These are phyloP conservation scores for Valencia hispanica DNA, from an alignment of 2,797 vertebrate genomes.

Conservation along the genomic window DNA sequence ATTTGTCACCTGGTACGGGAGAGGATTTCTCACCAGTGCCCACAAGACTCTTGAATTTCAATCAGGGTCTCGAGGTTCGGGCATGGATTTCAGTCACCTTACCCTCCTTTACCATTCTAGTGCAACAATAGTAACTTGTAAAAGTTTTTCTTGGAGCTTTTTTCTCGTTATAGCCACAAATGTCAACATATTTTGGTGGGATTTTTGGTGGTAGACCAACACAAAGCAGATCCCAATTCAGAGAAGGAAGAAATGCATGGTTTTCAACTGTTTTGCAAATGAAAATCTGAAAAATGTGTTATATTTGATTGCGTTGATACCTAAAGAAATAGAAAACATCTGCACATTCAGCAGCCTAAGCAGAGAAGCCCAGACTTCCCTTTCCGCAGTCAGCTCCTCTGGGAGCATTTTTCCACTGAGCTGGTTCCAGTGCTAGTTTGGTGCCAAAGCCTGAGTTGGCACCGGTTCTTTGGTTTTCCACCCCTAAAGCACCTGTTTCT, in stretches of 20 bases:
- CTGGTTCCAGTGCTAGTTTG: too few relatives aligned
- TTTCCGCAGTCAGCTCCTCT: too few relatives aligned
- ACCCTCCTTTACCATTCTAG: not conserved
- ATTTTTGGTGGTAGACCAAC: not conserved
- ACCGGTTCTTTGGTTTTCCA: too few relatives aligned
- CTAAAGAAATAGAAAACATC: too few relatives aligned
- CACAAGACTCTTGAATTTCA: slow-evolving; percentile 34
- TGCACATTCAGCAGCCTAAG: too few relatives aligned
- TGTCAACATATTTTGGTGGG: not conserved
- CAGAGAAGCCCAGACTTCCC: too few relatives aligned
- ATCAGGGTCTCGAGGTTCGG: not conserved
- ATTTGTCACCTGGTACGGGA: slow-evolving; percentile 32
- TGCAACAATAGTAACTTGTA: not conserved
- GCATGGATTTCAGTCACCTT: not conserved
- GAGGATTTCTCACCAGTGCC: slow-evolving; percentile 25
- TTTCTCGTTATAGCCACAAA: not conserved
- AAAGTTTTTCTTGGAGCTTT: not conserved
- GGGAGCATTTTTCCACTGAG: too few relatives aligned
- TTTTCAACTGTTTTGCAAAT: not conserved
- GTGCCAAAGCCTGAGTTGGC: too few relatives aligned
- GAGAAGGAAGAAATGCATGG: not conserved
- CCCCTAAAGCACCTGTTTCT: too few relatives aligned
- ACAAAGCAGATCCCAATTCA: not conserved
- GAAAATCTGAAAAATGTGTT: too few relatives aligned
- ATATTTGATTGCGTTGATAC: too few relatives aligned